Base-by-base conservation (phyloP, 2,113 vertebrate species). In the Choloepus hoffmanni region DNA sequence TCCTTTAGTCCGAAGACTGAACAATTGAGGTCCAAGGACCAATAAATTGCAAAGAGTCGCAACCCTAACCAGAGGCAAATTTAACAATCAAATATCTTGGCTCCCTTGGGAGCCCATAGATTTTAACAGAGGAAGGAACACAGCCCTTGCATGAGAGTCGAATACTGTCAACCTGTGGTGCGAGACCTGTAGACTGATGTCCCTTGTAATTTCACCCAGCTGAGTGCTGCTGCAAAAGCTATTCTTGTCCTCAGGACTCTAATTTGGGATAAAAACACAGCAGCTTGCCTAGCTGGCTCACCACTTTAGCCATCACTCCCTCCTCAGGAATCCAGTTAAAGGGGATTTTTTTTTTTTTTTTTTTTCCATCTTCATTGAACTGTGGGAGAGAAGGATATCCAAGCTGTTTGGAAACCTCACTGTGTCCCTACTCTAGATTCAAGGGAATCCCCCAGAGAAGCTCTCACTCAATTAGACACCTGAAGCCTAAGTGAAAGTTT, bases 201-300 rank as follows among this genome's bases (percentile, higher is more conserved):
- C 43, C 63, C 26, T 92, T 92, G 24, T 95, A 58, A 95, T 95
- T 95, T 92, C 76, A 30, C 55, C n/a, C 3, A n/a, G 63, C 26
- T 8, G 1, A 82, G 40, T 86, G 12, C 30, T 53, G 14, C 63
- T 78, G 24, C 68, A 78, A 55, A 72, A 53, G 50, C 85, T 94
- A 43, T 92, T 79, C 79, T 95, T 95, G 74, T 83, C 55, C 43
- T 73, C 28, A 5, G 73, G 70, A 43, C 48, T 96, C 90, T 84
- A 76, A 78, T 94, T 58, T 92, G 50, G 70, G 93, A 89, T 58
- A 33, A 82, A 95, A 95, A 53, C 70, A 53, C 67, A 93, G 74
- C 60, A 85, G 55, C 50, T 91, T 93, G 70, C 84, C 88, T 89
- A 40, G 13, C 62, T 87, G 21, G 40, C 70, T 84, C 33, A 48